Evolutionary conservation across 1,140 invertebrate species (phyloP).

Genomic region (Habropoda laboriosa): DNA sequence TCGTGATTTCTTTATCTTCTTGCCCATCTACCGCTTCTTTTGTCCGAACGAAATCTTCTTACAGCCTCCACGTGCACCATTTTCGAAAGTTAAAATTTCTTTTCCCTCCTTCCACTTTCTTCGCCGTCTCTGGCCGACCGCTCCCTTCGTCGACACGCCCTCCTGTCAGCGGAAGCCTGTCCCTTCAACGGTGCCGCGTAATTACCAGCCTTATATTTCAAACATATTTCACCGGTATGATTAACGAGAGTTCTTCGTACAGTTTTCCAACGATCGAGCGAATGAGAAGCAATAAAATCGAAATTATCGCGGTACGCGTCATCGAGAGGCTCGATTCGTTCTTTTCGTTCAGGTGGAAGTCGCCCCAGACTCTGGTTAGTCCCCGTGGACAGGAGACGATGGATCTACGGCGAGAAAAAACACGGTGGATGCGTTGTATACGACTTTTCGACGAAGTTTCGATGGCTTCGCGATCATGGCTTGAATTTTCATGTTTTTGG

Average conservation of each 20-base stretch:
- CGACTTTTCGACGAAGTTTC: background rate
- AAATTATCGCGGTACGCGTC: constrained; percentile 40
- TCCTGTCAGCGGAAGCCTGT: background rate
- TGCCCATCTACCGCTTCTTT: constrained; percentile 45
- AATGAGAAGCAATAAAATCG: constrained; percentile 52
- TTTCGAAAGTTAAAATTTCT: constrained; percentile 56
- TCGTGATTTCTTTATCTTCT: constrained; percentile 34
- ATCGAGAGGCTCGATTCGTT: constrained; percentile 1
- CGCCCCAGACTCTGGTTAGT: too few species aligned
- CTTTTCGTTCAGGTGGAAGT: background rate
- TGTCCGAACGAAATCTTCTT: constrained; percentile 67
- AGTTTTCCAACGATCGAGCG: constrained; percentile 10
- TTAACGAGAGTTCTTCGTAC: constrained; percentile 73
- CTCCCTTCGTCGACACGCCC: constrained; percentile 10
- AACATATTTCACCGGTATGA: constrained; percentile 72
- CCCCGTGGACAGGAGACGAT: background rate
- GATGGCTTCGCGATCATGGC: background rate
- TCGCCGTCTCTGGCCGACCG: background rate
- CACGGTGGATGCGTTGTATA: too few species aligned
- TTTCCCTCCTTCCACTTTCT: constrained; percentile 22
- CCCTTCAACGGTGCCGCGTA: constrained; percentile 55
- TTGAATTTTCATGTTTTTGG: too few species aligned
- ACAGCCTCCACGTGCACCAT: constrained; percentile 35
- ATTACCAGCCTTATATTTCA: constrained; percentile 72
- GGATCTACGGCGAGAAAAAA: constrained; percentile 15